phyloP scores from a whole-genome alignment of 2,888 invertebrate species.

The Antitype chi region DNA sequence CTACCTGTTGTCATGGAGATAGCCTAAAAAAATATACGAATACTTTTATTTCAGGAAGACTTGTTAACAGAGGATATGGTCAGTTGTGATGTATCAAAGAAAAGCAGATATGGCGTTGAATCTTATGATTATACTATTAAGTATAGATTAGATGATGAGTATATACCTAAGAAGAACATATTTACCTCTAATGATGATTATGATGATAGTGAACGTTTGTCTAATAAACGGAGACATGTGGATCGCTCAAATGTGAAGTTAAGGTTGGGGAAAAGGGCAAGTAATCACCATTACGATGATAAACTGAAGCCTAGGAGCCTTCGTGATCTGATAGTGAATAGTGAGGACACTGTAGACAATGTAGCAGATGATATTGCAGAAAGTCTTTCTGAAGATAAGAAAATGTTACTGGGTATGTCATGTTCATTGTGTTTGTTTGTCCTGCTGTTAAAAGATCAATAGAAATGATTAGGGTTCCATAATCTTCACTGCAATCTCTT shows the following conservation, averaged over 20 bases:
- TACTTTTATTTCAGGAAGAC: conserved; percentile 93
- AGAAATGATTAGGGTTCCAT: not conserved
- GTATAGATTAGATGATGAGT: conserved; percentile 91
- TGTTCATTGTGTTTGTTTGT: conserved; percentile 2
- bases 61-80: conserved; percentile 94
- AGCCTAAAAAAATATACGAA: not conserved
- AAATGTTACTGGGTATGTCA: conserved; percentile 92
- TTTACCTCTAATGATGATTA: conserved; percentile 77
- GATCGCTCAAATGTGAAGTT: conserved; percentile 91
- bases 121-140: conserved; percentile 93
- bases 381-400: conserved; percentile 94
- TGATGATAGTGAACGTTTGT: conserved; percentile 70
- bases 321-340: conserved; percentile 89
- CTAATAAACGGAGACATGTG: conserved; percentile 90
- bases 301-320: conserved; percentile 91
- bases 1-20: not conserved
- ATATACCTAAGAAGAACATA: conserved; percentile 80
- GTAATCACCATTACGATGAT: conserved; percentile 83
- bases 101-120: conserved; percentile 93
- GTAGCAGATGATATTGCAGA: conserved; percentile 93
- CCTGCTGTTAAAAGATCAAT: conserved; percentile 1
- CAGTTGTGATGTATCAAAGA: conserved; percentile 94
- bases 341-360: conserved; percentile 89
- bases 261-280: conserved; percentile 89
- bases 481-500: not conserved